These are phyloP conservation scores for Grammomys dolichurus DNA, from an alignment of 2,113 vertebrate genomes.

Conservation along the genomic window DNA sequence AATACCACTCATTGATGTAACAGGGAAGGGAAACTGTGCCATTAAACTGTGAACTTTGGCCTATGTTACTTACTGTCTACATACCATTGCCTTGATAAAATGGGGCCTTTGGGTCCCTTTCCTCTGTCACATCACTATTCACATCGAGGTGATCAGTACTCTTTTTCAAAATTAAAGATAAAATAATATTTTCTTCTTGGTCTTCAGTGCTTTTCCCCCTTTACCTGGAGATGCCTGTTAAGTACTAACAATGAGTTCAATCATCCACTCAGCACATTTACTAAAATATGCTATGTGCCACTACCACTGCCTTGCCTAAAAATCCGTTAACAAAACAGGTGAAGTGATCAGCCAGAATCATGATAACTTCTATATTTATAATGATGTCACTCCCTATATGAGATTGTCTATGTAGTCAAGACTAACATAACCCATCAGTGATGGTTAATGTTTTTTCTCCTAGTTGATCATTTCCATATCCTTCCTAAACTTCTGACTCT, in stretches of 20 bases:
- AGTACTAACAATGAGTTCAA: slow-evolving; percentile 5
- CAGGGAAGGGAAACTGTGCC: not conserved
- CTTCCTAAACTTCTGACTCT: not conserved
- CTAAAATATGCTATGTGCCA: not conserved
- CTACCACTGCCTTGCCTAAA: not conserved
- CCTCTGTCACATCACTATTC: not conserved
- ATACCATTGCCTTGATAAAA: slow-evolving; percentile 1
- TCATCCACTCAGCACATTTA: not conserved
- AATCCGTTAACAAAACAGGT: not conserved
- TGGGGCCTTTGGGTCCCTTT: slow-evolving; percentile 45
- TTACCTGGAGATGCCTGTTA: not conserved
- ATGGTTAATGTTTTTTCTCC: not conserved
- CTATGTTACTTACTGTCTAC: not conserved
- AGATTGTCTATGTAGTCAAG: not conserved
- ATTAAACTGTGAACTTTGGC: not conserved
- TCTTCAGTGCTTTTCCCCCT: not conserved
- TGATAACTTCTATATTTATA: slow-evolving; percentile 25
- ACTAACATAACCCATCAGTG: not conserved
- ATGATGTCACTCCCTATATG: not conserved
- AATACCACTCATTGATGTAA: not conserved
- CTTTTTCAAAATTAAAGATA: slow-evolving; percentile 54
- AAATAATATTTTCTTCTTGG: not conserved
- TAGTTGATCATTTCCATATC: not conserved
- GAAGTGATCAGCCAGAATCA: not conserved
- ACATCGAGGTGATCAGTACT: not conserved